These are phyloP conservation scores for Catostomus latipinnis DNA, from an alignment of 2,797 vertebrate genomes.

Conservation along the genomic window DNA sequence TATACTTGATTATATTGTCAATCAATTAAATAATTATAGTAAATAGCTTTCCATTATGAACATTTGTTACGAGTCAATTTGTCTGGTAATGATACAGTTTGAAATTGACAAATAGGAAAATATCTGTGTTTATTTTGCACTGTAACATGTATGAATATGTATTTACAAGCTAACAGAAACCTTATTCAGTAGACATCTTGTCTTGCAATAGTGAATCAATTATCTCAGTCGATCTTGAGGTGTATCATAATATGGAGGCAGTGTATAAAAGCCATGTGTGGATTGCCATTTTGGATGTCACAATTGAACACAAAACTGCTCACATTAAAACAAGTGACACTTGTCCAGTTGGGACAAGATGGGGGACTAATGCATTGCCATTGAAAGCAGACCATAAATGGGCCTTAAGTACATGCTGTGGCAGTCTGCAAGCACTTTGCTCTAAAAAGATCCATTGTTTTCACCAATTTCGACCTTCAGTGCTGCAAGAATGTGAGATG, in stretches of 20 bases:
- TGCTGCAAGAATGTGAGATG: neutral
- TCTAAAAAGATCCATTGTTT: neutral
- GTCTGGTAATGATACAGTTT: no score
- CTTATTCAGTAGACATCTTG: neutral
- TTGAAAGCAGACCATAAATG: constrained; percentile 46
- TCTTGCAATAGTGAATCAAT: constrained; percentile 10
- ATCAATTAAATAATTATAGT: neutral
- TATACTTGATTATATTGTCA: neutral
- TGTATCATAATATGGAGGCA: constrained; percentile 5
- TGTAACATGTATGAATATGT: no score
- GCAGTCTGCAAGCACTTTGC: constrained; percentile 25
- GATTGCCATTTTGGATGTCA: constrained; percentile 44
- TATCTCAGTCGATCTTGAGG: neutral
- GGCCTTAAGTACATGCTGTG: constrained; percentile 13
- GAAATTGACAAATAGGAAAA: no score
- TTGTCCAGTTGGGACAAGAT: neutral
- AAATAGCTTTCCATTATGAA: no score
- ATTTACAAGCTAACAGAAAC: no score
- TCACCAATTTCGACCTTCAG: neutral
- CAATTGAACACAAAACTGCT: constrained; percentile 14
- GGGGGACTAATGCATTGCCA: constrained; percentile 15
- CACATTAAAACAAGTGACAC: constrained; percentile 5
- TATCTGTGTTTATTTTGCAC: no score
- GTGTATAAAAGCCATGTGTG: constrained; percentile 19
- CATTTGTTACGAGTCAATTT: no score